Evolutionary conservation across 2,888 invertebrate genomes (phyloP).

Genomic region (Harpalus rufipes): DNA sequence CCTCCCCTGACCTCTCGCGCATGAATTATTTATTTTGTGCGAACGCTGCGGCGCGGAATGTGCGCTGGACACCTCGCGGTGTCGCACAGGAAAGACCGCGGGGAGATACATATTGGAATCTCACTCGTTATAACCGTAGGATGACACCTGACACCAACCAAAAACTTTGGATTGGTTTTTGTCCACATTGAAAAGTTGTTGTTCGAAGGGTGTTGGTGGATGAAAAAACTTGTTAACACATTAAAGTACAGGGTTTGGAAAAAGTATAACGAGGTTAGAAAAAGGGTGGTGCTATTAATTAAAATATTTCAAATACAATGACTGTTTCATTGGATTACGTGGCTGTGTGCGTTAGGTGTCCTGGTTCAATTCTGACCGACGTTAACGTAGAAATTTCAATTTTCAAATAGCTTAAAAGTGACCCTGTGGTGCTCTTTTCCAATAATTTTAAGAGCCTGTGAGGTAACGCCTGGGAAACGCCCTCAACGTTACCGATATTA

Average conservation of each 20-base stretch:
- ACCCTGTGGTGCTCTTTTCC: no score
- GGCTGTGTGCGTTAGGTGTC: no score
- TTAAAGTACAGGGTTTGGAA: neutral
- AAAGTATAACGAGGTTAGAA: neutral
- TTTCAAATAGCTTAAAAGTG: no score
- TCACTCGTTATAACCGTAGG: neutral
- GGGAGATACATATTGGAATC: slow-evolving; percentile 24
- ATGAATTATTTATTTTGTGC: slow-evolving; percentile 76
- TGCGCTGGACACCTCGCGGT: slow-evolving; percentile 72
- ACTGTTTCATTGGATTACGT: no score
- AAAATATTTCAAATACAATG: no score
- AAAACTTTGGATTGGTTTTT: neutral
- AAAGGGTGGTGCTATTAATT: no score
- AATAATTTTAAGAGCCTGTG: no score
- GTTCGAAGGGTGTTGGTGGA: neutral
- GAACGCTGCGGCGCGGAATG: slow-evolving; percentile 71
- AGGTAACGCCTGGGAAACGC: no score
- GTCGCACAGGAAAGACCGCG: neutral
- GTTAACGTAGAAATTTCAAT: no score
- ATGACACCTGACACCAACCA: slow-evolving; percentile 10
- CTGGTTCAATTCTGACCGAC: no score
- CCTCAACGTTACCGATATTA: no score
- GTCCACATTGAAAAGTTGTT: neutral
- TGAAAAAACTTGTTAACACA: slow-evolving; percentile 13
- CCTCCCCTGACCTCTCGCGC: slow-evolving; percentile 74